Percentiles rank a stretch among this genome's conserved stretches.
Conservation (phyloP, 2,113 vertebrate genomes). For the Monopterus albus region DNA sequence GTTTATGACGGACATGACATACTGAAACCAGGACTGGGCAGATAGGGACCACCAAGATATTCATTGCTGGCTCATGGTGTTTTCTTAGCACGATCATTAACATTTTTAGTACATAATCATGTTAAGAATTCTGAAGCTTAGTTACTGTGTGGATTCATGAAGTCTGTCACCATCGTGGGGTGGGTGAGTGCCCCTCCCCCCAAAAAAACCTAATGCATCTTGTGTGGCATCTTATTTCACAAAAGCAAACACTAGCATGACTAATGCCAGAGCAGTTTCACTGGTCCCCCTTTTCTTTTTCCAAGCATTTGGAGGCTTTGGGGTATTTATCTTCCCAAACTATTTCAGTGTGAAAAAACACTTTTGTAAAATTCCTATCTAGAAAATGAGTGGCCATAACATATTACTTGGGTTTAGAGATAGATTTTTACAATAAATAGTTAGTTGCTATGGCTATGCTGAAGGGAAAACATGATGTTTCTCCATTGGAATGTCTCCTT, state of each 20-base stretch:
- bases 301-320: slow-evolving; percentile 27
- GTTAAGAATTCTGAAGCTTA: slow-evolving; percentile 2
- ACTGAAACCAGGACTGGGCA: neutral
- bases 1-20: neutral
- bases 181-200: slow-evolving; percentile 2
- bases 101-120: neutral
- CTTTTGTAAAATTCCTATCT: slow-evolving; percentile 4
- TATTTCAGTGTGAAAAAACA: neutral
- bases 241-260: slow-evolving; percentile 37
- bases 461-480: slow-evolving; percentile 90
- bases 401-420: slow-evolving; percentile 73
- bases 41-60: neutral
- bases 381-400: slow-evolving; percentile 47
- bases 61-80: neutral
- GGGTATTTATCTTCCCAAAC: slow-evolving; percentile 1
- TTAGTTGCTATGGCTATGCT: slow-evolving; percentile 87
- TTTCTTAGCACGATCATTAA: neutral
- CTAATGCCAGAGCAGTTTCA: slow-evolving; percentile 3
- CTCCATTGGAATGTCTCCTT: slow-evolving; percentile 88
- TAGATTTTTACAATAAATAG: slow-evolving; percentile 87
- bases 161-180: neutral
- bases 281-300: neutral
- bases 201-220: slow-evolving; percentile 23
- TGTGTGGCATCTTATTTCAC: slow-evolving; percentile 19
- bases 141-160: slow-evolving; percentile 4